A percentile compares a stretch with the other conserved stretches of the same genome.
Conservation (phyloP, 2,888 invertebrate genomes). For the Adelphocoris suturalis region DNA sequence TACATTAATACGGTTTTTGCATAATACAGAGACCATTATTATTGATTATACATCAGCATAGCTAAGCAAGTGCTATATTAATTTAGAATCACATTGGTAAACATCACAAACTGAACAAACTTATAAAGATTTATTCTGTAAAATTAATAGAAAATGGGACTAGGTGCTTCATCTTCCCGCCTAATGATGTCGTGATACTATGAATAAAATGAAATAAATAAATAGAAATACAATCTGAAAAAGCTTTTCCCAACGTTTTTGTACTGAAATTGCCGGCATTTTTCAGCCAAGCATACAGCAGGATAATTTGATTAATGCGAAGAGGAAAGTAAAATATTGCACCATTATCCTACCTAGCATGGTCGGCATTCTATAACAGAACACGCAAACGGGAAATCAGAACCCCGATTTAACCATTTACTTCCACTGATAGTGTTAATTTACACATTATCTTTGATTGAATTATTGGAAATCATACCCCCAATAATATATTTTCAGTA, state of each 20-base stretch:
- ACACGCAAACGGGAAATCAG: too few species aligned
- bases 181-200: not conserved
- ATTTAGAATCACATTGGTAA: slow-evolving; percentile 28
- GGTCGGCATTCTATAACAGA: not conserved
- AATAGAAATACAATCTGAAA: too few species aligned
- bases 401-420: too few species aligned
- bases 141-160: not conserved
- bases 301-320: too few species aligned
- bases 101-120: slow-evolving; percentile 15
- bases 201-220: not conserved
- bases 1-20: not conserved
- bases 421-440: too few species aligned
- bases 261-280: too few species aligned
- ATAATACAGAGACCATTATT: slow-evolving; percentile 19
- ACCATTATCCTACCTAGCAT: not conserved
- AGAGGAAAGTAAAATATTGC: not conserved
- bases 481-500: too few species aligned
- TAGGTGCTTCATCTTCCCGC: slow-evolving; percentile 28
- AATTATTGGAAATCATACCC: too few species aligned
- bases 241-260: too few species aligned
- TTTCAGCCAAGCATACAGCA: too few species aligned
- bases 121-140: slow-evolving; percentile 1
- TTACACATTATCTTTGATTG: too few species aligned
- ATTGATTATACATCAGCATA: slow-evolving; percentile 22
- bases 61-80: not conserved